Evolutionary conservation across 2,797 vertebrate genomes (phyloP).

Genomic region (Falco cherrug): DNA sequence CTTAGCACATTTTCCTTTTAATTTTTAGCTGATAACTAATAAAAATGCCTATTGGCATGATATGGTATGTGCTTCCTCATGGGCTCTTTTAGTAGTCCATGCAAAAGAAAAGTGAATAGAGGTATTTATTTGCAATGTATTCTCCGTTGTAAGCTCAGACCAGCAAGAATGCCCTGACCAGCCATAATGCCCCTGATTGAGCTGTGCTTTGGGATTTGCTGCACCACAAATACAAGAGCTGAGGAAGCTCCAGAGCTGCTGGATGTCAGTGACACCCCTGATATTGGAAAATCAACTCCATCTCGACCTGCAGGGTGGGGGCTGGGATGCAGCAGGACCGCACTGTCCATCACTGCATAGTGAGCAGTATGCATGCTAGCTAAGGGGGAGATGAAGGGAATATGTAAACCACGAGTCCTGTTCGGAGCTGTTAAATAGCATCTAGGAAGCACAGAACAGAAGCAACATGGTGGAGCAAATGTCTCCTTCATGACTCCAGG

Average conservation of each 20-base stretch:
- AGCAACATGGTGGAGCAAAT: not conserved
- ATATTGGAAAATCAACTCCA: constrained; percentile 36
- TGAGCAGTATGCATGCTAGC: not conserved
- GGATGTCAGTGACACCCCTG: constrained; percentile 39
- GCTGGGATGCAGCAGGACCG: not conserved
- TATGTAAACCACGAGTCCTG: not conserved
- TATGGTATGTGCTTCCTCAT: not conserved
- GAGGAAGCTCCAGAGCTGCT: constrained; percentile 23
- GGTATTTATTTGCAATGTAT: not conserved
- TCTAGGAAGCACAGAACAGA: not conserved
- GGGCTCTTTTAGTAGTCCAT: not conserved
- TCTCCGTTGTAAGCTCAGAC: not conserved
- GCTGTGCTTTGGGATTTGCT: constrained; percentile 6
- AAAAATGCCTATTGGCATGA: not conserved
- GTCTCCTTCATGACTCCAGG: not conserved
- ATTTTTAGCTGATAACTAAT: not conserved
- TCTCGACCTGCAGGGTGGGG: not conserved
- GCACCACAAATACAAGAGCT: not conserved
- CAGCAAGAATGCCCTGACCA: not conserved
- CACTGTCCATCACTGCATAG: not conserved
- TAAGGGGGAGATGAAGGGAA: not conserved
- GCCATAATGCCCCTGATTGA: not conserved
- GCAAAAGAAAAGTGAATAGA: not conserved
- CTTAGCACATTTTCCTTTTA: not conserved
- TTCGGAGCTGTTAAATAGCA: not conserved